A percentile compares a stretch with the other conserved stretches of the same genome.
Conservation (phyloP, 1,140 invertebrate species). For the Procambarus clarkii region DNA sequence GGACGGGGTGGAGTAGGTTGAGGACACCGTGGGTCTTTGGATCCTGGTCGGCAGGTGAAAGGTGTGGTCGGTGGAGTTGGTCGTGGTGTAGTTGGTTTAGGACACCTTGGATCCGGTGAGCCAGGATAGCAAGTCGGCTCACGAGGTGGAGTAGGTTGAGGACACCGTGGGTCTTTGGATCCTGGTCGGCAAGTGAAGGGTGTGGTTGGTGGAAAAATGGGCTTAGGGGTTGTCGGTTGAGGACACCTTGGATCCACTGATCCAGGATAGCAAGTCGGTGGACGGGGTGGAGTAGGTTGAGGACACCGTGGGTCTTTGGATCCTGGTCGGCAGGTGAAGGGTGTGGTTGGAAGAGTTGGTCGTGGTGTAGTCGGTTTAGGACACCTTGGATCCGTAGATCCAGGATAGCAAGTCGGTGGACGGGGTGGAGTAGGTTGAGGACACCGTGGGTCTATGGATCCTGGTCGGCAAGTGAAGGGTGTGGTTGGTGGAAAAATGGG, state of each 20-base stretch:
- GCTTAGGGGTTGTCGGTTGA: constrained; percentile 3
- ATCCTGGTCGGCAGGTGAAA: constrained; percentile 39
- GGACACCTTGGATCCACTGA: constrained; percentile 51
- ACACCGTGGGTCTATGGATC: constrained; percentile 74
- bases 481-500: not conserved
- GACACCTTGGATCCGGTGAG: constrained; percentile 54
- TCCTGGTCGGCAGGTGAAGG: constrained; percentile 29
- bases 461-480: constrained; percentile 74
- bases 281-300: too few relatives aligned
- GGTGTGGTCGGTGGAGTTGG: constrained; percentile 36
- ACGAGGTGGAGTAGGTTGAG: constrained; percentile 65
- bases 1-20: constrained; percentile 44
- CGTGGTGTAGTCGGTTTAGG: constrained; percentile 29
- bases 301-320: constrained; percentile 28
- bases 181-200: constrained; percentile 48
- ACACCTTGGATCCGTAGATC: constrained; percentile 74
- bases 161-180: constrained; percentile 76
- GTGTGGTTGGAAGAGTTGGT: constrained; percentile 28
- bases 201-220: too few relatives aligned
- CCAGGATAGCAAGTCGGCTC: constrained; percentile 16
- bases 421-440: constrained; percentile 64
- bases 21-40: constrained; percentile 53
- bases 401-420: constrained; percentile 49
- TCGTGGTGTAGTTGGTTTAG: constrained; percentile 72
- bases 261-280: constrained; percentile 72